Conservation (phyloP, 2,888 invertebrate genomes). For the Nemotelus pantherinus region DNA sequence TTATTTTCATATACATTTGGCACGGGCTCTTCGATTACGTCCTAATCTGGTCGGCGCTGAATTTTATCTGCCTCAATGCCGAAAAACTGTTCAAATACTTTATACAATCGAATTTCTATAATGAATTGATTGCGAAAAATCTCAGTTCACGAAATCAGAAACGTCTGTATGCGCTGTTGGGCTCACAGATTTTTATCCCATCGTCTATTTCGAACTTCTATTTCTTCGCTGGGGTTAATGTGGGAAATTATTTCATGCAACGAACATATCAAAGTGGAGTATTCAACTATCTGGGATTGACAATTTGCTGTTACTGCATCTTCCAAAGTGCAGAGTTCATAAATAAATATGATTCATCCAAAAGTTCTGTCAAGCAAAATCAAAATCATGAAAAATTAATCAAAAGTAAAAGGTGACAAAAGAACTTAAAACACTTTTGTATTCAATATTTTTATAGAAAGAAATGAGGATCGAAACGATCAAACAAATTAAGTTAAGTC, state of each 20-base stretch:
- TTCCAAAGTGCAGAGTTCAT: slow-evolving; percentile 62
- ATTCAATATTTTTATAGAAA: too few relatives aligned
- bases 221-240: slow-evolving; percentile 80
- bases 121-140: slow-evolving; percentile 63
- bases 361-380: too few relatives aligned
- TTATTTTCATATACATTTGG: slow-evolving; percentile 89
- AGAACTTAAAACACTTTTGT: too few relatives aligned
- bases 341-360: slow-evolving; percentile 34
- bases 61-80: slow-evolving; percentile 80
- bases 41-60: slow-evolving; percentile 87
- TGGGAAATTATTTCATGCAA: slow-evolving; percentile 77
- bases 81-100: slow-evolving; percentile 73
- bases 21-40: slow-evolving; percentile 84
- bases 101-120: slow-evolving; percentile 66
- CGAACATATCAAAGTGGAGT: slow-evolving; percentile 66
- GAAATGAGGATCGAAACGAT: too few relatives aligned
- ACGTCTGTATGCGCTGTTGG: slow-evolving; percentile 74
- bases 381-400: too few relatives aligned
- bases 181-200: slow-evolving; percentile 78
- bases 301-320: slow-evolving; percentile 62
- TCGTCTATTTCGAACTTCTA: slow-evolving; percentile 89
- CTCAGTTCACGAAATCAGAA: slow-evolving; percentile 67
- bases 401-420: too few relatives aligned
- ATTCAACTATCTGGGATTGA: slow-evolving; percentile 59
- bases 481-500: too few relatives aligned